Percentiles rank a stretch among this genome's conserved stretches.
Evolutionary conservation across 2,888 invertebrate genomes (phyloP).

Genomic region (Aquatica leii): DNA sequence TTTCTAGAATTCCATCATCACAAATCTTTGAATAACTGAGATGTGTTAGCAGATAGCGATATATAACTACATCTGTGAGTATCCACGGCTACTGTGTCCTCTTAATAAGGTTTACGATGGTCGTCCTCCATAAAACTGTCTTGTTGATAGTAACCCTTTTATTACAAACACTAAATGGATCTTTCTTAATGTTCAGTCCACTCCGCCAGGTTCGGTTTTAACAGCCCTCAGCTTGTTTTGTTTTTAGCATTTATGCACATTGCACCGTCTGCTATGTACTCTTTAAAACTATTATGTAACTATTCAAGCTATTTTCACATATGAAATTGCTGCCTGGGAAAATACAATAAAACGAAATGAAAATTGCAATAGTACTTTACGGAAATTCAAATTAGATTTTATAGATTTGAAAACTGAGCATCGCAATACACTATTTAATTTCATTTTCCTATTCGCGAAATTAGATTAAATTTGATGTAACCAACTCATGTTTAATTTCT

Average conservation of each 20-base stretch:
- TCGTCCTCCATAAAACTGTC: conserved; percentile 52
- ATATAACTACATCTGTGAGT: conserved; percentile 21
- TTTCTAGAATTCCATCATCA: conserved; percentile 27
- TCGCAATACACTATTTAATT: too few species aligned
- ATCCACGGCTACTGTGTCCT: conserved; percentile 15
- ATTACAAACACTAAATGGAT: conserved; percentile 54
- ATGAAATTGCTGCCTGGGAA: conserved; percentile 1
- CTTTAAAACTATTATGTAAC: conserved; percentile 7
- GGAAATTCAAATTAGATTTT: conserved; percentile 23
- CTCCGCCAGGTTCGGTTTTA: not conserved
- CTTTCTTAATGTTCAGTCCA: conserved; percentile 48
- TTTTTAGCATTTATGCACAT: conserved; percentile 23
- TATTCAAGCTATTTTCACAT: conserved; percentile 5
- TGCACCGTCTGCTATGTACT: conserved; percentile 14
- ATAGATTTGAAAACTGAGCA: not conserved
- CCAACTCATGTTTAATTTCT: too few species aligned
- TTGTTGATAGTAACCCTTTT: conserved; percentile 51
- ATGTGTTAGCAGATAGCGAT: conserved; percentile 21
- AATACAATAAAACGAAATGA: conserved; percentile 9
- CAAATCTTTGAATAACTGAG: conserved; percentile 26
- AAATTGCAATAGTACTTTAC: conserved; percentile 18
- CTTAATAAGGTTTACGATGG: conserved; percentile 44
- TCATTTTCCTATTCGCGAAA: too few species aligned
- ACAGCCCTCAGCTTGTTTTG: conserved; percentile 20
- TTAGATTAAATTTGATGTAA: too few species aligned